Base-by-base conservation (phyloP, 2,113 vertebrate genomes). In the Pogona vitticeps region DNA sequence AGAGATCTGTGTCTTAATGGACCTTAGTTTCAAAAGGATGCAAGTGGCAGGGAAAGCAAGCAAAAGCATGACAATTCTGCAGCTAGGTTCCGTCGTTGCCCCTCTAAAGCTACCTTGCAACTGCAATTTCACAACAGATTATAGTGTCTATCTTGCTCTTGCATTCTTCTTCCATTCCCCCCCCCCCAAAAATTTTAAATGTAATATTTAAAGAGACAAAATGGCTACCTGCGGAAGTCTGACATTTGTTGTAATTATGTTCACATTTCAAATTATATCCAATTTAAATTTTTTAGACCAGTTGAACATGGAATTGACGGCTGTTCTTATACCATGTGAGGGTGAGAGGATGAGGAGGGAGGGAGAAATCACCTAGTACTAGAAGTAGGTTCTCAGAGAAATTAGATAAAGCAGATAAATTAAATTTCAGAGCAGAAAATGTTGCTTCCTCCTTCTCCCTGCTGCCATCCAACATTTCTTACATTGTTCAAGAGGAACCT, bases 131-230 rank as follows among this genome's bases (percentile, higher is more conserved):
- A 28, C 56, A 70, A 58, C 33, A 59, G 3, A 83, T 75, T 88
- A 85, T 91, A 82, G 36, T 68, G 38, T 80, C 76, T 94, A 86
- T 92, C 28, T 81, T 40, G 33, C 46, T 76, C 82, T 14, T 2
- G 4, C 23, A 56, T 0, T 78, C 77, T n/a, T 86, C 1, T 77
- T 9, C 42, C 67, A 63, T 26, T n/a, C n/a, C n/a, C n/a, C n/a
- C n/a, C n/a, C n/a, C n/a, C n/a, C n/a, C n/a, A n/a, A n/a, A n/a
- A n/a, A n/a, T n/a, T n/a, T n/a, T n/a, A n/a, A n/a, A n/a, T n/a
- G n/a, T n/a, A n/a, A n/a, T n/a, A n/a, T n/a, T n/a, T n/a, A n/a
- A n/a, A n/a, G n/a, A n/a, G 2, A 63, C 61, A 52, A 52, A 52
- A 10, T 52, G 46, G 46, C 46, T 52, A 52, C 46, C 46, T 61